Conservation (phyloP, 2,888 invertebrate species). For the Drymonia ruficornis region DNA sequence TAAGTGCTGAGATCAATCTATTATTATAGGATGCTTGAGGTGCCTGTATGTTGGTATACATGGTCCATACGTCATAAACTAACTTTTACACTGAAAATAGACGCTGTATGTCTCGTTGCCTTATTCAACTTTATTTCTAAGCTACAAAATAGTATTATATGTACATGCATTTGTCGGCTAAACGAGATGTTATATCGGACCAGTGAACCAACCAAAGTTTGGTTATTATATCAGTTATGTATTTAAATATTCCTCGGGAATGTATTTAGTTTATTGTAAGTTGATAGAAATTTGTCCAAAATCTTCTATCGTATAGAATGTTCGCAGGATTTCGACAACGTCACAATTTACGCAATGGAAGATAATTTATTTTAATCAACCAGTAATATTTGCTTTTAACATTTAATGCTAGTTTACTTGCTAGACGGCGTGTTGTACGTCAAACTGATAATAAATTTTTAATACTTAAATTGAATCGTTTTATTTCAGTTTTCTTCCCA, state of each 20-base stretch:
- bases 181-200: not conserved
- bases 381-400: constrained; percentile 62
- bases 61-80: constrained; percentile 12
- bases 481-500: constrained; percentile 16
- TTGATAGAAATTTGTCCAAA: not conserved
- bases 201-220: not conserved
- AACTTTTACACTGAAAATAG: constrained; percentile 15
- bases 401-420: constrained; percentile 63
- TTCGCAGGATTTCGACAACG: constrained; percentile 10
- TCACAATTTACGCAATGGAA: constrained; percentile 37
- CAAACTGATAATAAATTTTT: constrained; percentile 60
- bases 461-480: constrained; percentile 44
- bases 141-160: constrained; percentile 49
- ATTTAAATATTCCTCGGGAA: not conserved
- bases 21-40: constrained; percentile 42
- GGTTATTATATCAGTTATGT: not conserved
- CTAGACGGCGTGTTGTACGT: constrained; percentile 54
- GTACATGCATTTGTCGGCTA: constrained; percentile 25
- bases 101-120: constrained; percentile 10
- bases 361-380: constrained; percentile 55
- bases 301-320: not conserved
- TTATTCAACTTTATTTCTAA: constrained; percentile 35
- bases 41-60: constrained; percentile 40
- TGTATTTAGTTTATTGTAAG: constrained; percentile 1
- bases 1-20: constrained; percentile 47